These are phyloP conservation scores for Stigmatopora argus DNA, from an alignment of 2,113 vertebrate genomes.

Conservation along the genomic window DNA sequence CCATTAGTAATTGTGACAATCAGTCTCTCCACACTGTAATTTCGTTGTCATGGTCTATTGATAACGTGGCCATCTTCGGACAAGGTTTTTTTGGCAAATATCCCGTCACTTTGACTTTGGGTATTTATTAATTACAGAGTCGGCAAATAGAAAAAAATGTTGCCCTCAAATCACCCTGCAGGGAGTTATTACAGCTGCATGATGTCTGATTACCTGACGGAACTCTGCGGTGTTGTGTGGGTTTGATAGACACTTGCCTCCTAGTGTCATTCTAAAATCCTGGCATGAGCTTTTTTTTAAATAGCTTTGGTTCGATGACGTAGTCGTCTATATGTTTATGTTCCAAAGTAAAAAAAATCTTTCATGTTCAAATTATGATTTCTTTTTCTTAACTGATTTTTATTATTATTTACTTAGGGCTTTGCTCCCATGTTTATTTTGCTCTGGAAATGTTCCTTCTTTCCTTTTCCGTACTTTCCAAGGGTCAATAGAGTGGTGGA, in stretches of 20 bases:
- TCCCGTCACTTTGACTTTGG: slow-evolving; percentile 14
- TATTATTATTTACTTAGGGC: too few relatives aligned
- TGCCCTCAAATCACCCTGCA: slow-evolving; percentile 26
- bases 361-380: too few relatives aligned
- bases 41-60: background rate
- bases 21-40: slow-evolving; percentile 1
- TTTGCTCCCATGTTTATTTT: too few relatives aligned
- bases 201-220: slow-evolving; percentile 54
- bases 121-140: slow-evolving; percentile 57
- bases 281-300: background rate
- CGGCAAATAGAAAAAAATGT: slow-evolving; percentile 51
- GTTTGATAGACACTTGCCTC: slow-evolving; percentile 19
- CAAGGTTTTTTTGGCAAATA: background rate
- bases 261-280: background rate
- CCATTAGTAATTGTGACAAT: background rate
- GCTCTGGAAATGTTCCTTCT: too few relatives aligned
- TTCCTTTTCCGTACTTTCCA: too few relatives aligned
- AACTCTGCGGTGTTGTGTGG: slow-evolving; percentile 27
- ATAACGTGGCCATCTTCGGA: background rate
- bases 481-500: too few relatives aligned
- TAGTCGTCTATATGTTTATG: background rate
- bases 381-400: too few relatives aligned
- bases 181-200: slow-evolving; percentile 47
- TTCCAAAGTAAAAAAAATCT: too few relatives aligned
- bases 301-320: background rate